Evolutionary conservation across 2,888 invertebrate species (phyloP).

Genomic region (Pycnomerus fuliginosus): DNA sequence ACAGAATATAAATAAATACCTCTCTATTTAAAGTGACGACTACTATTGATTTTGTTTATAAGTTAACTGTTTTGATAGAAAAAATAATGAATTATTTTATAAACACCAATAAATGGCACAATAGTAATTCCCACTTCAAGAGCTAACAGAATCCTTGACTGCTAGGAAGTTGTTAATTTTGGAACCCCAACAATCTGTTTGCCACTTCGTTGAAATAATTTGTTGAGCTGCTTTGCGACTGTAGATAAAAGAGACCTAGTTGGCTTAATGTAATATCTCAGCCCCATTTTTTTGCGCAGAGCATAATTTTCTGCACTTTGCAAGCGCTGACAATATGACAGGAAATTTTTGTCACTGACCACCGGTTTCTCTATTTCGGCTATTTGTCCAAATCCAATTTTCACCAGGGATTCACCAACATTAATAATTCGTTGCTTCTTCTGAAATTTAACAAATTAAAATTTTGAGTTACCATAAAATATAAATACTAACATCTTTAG

Average conservation of each 20-base stretch:
- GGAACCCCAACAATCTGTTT: slow-evolving; percentile 20
- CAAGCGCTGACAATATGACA: slow-evolving; percentile 51
- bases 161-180: slow-evolving; percentile 34
- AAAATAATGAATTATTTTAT: slow-evolving; percentile 40
- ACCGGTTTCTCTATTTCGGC: slow-evolving; percentile 69
- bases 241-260: slow-evolving; percentile 36
- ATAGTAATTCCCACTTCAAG: slow-evolving; percentile 36
- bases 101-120: slow-evolving; percentile 37
- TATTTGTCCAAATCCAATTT: slow-evolving; percentile 69
- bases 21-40: too few relatives aligned
- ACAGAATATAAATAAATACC: too few relatives aligned
- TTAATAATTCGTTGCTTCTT: slow-evolving; percentile 49
- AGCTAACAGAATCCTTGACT: slow-evolving; percentile 36
- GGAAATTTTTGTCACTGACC: slow-evolving; percentile 41
- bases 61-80: slow-evolving; percentile 28
- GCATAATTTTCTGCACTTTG: slow-evolving; percentile 53
- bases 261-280: slow-evolving; percentile 54
- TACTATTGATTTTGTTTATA: too few relatives aligned
- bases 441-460: slow-evolving; percentile 30
- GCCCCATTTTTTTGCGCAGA: slow-evolving; percentile 53
- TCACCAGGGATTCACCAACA: slow-evolving; percentile 57
- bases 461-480: slow-evolving; percentile 1
- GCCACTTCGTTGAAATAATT: slow-evolving; percentile 15
- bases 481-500: slow-evolving; percentile 35
- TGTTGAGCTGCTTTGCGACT: slow-evolving; percentile 24